Base-by-base conservation (phyloP, 1,140 invertebrate genomes). In the Marisa cornuarietis region DNA sequence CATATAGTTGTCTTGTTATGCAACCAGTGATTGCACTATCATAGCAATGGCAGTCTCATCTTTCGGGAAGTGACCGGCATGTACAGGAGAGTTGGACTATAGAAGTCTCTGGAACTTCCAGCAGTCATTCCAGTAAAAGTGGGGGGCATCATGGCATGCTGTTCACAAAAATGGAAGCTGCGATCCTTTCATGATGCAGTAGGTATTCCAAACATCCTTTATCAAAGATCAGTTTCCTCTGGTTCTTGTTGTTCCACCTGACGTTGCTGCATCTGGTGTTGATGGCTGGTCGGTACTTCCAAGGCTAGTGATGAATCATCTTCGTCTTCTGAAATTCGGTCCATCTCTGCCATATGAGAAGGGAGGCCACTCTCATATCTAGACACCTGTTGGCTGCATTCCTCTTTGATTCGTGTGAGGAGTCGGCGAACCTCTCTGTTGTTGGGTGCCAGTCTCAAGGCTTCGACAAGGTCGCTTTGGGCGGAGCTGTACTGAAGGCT, bases 351-450 rank as follows among this genome's bases (percentile, higher is more conserved):
- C 8, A 49, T 26, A 11, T 42, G 51, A 51, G 73, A 52, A 42
- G 63, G 26, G 14, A 78, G 75, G n/a, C 78, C 73, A 66, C 79
- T 79, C 69, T 83, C 82, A 49, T 86, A 84, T 24, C 82, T 82
- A 58, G 86, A 87, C 79, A 87, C 88, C 82, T 91, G 89, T 58
- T 91, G 84, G 66, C 83, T 81, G 80, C 88, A 88, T 85, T 95
- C 94, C 31, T 95, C 94, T 72, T 92, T 92, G 9, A 95, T 88
- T 77, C 93, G 92, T 20, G 92, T 87, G 1, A 95, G 90, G n/a
- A 95, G 93, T 49, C 93, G 92, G 65, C 93, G 92, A 52, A 95
- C 92, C 84, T 95, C 94, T 16, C 92, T 90, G 85, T 94, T 95
- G 79, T 94, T 93, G 24, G 92, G 94, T 11, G 94, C 93, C 7